A percentile compares a stretch with the other conserved stretches of the same genome.
phyloP scores from a whole-genome alignment of 2,888 invertebrate genomes.

The Stenoptilia bipunctidactyla region DNA sequence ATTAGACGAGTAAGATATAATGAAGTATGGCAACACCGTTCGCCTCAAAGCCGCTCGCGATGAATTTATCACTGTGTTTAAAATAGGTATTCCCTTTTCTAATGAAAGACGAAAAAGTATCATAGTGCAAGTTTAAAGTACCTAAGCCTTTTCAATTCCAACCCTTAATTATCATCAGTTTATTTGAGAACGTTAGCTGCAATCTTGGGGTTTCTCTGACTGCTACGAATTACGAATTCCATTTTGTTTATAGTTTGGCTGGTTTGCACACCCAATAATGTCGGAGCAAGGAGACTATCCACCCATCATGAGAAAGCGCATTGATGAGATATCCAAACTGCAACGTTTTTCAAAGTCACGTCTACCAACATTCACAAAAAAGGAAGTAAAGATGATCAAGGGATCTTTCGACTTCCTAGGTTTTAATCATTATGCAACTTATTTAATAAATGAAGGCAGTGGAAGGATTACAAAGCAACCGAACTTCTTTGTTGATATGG shows the following conservation, averaged over 20 bases:
- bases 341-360: constrained; percentile 73
- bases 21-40: too few species aligned
- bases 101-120: too few species aligned
- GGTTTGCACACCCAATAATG: constrained; percentile 78
- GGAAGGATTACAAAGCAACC: constrained; percentile 28
- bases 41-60: too few species aligned
- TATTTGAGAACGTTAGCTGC: too few species aligned
- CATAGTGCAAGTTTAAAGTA: too few species aligned
- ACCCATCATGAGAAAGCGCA: constrained; percentile 69
- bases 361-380: constrained; percentile 70
- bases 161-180: too few species aligned
- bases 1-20: too few species aligned
- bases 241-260: constrained; percentile 63
- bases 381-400: constrained; percentile 71
- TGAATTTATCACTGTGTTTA: too few species aligned
- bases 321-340: constrained; percentile 66
- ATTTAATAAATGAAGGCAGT: constrained; percentile 39
- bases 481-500: constrained; percentile 47
- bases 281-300: constrained; percentile 76
- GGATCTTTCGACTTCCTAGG: constrained; percentile 81
- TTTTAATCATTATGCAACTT: constrained; percentile 79
- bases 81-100: too few species aligned
- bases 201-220: too few species aligned
- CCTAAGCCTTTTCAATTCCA: too few species aligned
- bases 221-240: too few species aligned